phyloP scores from a whole-genome alignment of 1,140 invertebrate species.

The Orius insidiosus region DNA sequence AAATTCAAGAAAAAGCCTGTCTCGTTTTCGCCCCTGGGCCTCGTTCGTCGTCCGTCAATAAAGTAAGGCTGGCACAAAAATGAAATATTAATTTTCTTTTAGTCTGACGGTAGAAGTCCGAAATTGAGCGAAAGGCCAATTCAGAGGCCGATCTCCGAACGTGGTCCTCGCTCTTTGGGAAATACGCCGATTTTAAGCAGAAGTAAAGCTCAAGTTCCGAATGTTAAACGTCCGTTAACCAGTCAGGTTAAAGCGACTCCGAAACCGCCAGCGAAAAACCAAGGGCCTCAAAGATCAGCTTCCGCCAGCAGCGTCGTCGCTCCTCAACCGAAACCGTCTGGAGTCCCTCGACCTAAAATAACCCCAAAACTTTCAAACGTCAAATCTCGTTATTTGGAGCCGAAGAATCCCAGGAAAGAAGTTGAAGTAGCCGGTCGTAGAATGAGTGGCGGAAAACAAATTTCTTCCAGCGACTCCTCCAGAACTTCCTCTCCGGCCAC shows the following conservation, averaged over 20 bases:
- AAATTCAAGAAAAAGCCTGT: constrained; percentile 39
- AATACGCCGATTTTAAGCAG: not conserved
- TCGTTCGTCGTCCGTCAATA: constrained; percentile 16
- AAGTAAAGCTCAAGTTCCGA: not conserved
- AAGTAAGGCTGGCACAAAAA: not conserved
- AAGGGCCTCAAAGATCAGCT: not conserved
- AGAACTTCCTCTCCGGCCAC: constrained; percentile 47
- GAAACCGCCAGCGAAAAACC: not conserved
- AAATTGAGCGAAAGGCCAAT: not conserved
- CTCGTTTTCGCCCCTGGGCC: constrained; percentile 32
- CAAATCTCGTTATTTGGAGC: constrained; percentile 38
- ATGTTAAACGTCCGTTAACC: not conserved
- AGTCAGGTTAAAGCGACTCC: not conserved
- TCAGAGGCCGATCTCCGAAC: no score
- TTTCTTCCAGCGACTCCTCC: constrained; percentile 41
- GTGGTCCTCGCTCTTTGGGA: no score
- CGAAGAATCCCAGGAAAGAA: constrained; percentile 20
- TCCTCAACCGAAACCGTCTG: not conserved
- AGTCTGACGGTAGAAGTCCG: not conserved
- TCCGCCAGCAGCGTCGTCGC: not conserved
- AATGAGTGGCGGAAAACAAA: constrained; percentile 22
- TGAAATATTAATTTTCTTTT: not conserved
- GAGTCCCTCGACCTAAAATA: not conserved
- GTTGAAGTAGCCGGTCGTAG: constrained; percentile 15
- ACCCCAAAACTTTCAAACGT: constrained; percentile 22